These are phyloP conservation scores for Metopia argyrocephala DNA, from an alignment of 2,888 invertebrate genomes.

Conservation along the genomic window DNA sequence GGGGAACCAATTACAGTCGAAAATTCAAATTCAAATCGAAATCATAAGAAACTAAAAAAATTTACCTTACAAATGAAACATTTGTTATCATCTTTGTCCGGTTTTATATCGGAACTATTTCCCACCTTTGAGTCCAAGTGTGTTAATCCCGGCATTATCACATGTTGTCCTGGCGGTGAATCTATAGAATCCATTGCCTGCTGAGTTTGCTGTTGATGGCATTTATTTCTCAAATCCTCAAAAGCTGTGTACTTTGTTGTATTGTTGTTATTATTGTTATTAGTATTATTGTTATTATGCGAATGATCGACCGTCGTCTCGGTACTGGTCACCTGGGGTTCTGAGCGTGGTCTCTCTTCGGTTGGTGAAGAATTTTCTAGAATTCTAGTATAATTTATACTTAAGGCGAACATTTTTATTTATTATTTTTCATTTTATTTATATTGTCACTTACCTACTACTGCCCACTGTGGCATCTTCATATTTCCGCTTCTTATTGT, in stretches of 20 bases:
- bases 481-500: conserved; percentile 72
- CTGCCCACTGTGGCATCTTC: conserved; percentile 74
- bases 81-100: conserved; percentile 81
- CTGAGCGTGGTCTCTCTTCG: conserved; percentile 76
- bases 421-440: too few relatives aligned
- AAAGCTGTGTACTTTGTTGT: conserved; percentile 78
- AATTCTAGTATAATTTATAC: conserved; percentile 65
- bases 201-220: conserved; percentile 68
- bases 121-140: conserved; percentile 78
- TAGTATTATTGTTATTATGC: conserved; percentile 71
- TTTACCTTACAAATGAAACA: conserved; percentile 89
- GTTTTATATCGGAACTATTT: conserved; percentile 78
- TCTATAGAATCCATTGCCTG: conserved; percentile 59
- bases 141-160: conserved; percentile 72
- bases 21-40: conserved; percentile 7
- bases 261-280: conserved; percentile 73
- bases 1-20: neutral
- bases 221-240: conserved; percentile 80
- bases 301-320: conserved; percentile 75
- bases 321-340: conserved; percentile 77
- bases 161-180: conserved; percentile 51
- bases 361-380: conserved; percentile 73
- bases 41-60: conserved; percentile 71
- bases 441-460: conserved; percentile 70
- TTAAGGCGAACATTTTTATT: too few relatives aligned